Evolutionary conservation across 2,113 vertebrate genomes (phyloP).

Genomic region (Spheniscus mendiculus): DNA sequence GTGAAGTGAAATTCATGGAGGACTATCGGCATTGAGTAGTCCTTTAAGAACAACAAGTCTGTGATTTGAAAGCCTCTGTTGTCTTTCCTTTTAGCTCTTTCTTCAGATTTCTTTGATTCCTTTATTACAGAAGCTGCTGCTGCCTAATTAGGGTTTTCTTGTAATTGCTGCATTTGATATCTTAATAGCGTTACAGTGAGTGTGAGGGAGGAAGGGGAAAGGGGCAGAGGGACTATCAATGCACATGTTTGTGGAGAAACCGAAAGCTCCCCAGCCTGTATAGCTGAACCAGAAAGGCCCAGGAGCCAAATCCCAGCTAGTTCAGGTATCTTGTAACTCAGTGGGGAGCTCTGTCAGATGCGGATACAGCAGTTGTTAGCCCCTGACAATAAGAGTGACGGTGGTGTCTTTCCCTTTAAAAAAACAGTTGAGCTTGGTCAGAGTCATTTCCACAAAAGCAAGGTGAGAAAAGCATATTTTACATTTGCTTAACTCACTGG

Average conservation of each 20-base stretch:
- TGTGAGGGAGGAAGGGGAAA: slow-evolving; percentile 34
- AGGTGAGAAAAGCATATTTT: neutral
- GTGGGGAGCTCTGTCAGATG: neutral
- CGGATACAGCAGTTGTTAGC: neutral
- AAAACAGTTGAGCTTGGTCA: neutral
- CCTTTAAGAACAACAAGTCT: slow-evolving; percentile 65
- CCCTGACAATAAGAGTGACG: neutral
- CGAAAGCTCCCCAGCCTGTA: neutral
- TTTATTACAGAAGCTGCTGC: slow-evolving; percentile 59
- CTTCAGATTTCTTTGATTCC: slow-evolving; percentile 57
- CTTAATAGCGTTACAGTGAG: slow-evolving; percentile 69
- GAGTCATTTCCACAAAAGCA: neutral
- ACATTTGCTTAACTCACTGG: neutral
- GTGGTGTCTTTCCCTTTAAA: neutral
- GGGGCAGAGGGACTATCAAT: slow-evolving; percentile 47
- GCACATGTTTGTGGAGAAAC: slow-evolving; percentile 19
- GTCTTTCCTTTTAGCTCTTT: slow-evolving; percentile 42
- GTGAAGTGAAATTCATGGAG: neutral
- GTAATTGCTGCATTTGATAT: slow-evolving; percentile 74
- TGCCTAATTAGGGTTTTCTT: slow-evolving; percentile 75
- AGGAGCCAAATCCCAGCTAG: neutral
- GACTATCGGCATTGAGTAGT: neutral
- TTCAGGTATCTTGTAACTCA: neutral
- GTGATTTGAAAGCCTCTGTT: slow-evolving; percentile 38
- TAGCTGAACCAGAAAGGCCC: neutral